Conservation (phyloP, 1,140 invertebrate species). For the Brachionus sp. region DNA sequence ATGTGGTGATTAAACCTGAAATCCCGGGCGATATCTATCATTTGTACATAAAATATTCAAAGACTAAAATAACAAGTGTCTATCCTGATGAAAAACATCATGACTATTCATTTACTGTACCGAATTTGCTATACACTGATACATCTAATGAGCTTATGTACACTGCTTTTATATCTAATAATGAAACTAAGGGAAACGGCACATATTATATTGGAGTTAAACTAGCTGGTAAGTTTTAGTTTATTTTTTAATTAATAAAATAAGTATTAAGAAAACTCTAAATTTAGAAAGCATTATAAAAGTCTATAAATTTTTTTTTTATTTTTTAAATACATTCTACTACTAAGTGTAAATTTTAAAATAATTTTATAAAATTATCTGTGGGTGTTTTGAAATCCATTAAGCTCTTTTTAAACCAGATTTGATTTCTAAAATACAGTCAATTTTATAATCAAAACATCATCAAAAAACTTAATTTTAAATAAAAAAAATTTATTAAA, state of each 20-base stretch:
- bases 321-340: too few relatives aligned
- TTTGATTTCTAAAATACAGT: too few relatives aligned
- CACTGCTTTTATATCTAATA: conserved; percentile 47
- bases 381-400: too few relatives aligned
- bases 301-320: too few relatives aligned
- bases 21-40: conserved; percentile 48
- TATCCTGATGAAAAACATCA: conserved; percentile 54
- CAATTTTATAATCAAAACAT: too few relatives aligned
- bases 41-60: conserved; percentile 51
- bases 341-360: too few relatives aligned
- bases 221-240: conserved; percentile 48
- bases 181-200: conserved; percentile 52
- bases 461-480: too few relatives aligned
- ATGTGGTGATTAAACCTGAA: conserved; percentile 50
- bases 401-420: too few relatives aligned
- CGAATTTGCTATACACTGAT: background rate
- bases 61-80: conserved; percentile 43
- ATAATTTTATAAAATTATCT: too few relatives aligned
- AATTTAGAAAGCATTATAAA: background rate
- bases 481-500: too few relatives aligned
- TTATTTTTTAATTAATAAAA: background rate
- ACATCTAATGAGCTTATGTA: conserved; percentile 48
- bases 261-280: background rate
- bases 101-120: conserved; percentile 47
- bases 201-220: conserved; percentile 55